Conservation (phyloP, 2,888 invertebrate species). For the Machimus atricapillus region DNA sequence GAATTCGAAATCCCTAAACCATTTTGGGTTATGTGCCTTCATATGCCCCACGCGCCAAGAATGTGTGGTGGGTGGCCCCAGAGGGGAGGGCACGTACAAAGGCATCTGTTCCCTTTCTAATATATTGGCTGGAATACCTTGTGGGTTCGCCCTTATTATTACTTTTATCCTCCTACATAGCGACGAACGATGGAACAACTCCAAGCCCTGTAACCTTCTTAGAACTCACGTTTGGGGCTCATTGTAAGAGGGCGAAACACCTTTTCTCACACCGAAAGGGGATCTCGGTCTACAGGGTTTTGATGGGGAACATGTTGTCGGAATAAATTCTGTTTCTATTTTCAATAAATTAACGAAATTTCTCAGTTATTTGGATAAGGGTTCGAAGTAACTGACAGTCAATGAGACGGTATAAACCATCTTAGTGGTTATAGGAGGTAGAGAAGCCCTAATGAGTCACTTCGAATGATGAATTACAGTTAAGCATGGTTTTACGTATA, state of each 20-base stretch:
- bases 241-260: background rate
- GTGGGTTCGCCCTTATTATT: slow-evolving; percentile 45
- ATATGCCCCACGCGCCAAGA: background rate
- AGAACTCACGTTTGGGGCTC: background rate
- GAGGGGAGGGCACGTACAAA: slow-evolving; percentile 16
- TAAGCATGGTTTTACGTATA: background rate
- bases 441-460: background rate
- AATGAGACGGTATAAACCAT: background rate
- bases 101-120: slow-evolving; percentile 45
- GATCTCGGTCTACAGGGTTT: background rate
- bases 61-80: background rate
- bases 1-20: slow-evolving; percentile 27
- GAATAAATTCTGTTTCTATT: slow-evolving; percentile 43
- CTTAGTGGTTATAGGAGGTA: background rate
- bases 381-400: background rate
- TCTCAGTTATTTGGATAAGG: slow-evolving; percentile 26
- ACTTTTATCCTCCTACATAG: slow-evolving; percentile 43
- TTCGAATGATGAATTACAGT: slow-evolving; percentile 2
- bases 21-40: slow-evolving; percentile 26
- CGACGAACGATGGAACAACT: background rate
- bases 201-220: background rate
- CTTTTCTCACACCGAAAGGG: background rate
- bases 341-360: slow-evolving; percentile 46
- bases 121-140: slow-evolving; percentile 45
- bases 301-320: slow-evolving; percentile 39